Evolutionary conservation across 2,888 invertebrate genomes (phyloP), one percentile per base, ranked within the genome.

Genomic region (Lycaena phlaeas): DNA sequence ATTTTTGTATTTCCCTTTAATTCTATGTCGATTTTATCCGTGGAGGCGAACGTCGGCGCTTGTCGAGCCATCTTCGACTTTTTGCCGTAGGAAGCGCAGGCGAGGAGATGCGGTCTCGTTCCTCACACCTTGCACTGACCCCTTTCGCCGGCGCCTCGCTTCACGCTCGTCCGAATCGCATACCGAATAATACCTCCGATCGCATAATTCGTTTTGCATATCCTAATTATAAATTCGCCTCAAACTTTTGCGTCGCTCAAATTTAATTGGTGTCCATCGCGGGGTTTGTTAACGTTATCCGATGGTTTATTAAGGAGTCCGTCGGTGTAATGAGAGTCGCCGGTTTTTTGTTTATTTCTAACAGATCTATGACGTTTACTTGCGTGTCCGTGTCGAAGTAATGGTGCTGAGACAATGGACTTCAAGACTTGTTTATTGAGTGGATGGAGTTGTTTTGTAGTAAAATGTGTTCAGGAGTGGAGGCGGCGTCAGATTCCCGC

Each of bases 1-100:
- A 82, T 79, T 84, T 84, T 84, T 82, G 82, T 84, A 77, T 78
- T 82, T 82, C 74, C 74, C 71, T 84, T 82, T 82, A 77, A 74
- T 81, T 82, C 79, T 82, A 82, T 82, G 81, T 82, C 82, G 82
- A 82, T 82, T 81, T 81, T 81, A 81, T 82, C 79, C 79, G 18
- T 18, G 14, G 68, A 71, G 68, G 64, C 68, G 76, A 75, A 68
- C 74, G 74, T 70, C 78, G 71, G 62, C 74, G 75, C 72, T 75
- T 78, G 79, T 79, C 78, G 75, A 76, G 72, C 74, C 75, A 65
- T 76, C 77, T 73, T 78, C 65, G 70, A 76, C 76, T 81, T 84
- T 82, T 84, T 84, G 79, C 68, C 59, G 59, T 60, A 51, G 64
- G 61, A n/a, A n/a, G 72, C 72, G 76, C 76, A 66, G 69, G 74